Evolutionary conservation across 2,797 vertebrate species (phyloP).

Genomic region (Phataginus tricuspis): DNA sequence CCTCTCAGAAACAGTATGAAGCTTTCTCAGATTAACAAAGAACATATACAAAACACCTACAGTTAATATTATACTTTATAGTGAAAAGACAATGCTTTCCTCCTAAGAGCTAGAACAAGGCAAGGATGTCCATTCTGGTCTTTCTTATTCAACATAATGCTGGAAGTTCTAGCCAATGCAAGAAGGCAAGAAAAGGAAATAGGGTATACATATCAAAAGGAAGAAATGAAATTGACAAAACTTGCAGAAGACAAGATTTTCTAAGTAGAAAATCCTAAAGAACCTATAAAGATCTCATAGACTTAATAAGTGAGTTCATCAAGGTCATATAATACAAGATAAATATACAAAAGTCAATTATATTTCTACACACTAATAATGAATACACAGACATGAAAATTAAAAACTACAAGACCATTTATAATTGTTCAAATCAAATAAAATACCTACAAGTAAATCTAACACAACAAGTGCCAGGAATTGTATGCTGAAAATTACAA

Average conservation of each 20-base stretch:
- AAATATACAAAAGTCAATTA: not conserved
- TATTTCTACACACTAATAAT: not conserved
- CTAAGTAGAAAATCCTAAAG: not conserved
- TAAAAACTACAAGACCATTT: not conserved
- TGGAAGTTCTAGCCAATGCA: not conserved
- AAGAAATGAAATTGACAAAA: not conserved
- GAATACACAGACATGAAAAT: not conserved
- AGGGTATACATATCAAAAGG: not conserved
- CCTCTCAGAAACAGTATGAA: not conserved
- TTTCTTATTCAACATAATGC: not conserved
- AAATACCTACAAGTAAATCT: not conserved
- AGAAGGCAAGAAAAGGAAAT: constrained; percentile 35
- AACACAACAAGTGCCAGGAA: not conserved
- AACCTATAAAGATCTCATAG: not conserved
- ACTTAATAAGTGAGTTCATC: not conserved
- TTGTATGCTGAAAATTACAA: not conserved
- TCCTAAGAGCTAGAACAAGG: not conserved
- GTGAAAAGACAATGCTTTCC: not conserved
- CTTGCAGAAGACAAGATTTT: not conserved
- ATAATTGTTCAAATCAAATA: not conserved
- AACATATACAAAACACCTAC: not conserved
- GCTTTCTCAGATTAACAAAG: not conserved
- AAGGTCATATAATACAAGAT: not conserved
- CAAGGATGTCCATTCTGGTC: not conserved
- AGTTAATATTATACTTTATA: not conserved